These are phyloP conservation scores for Gyps fulvus DNA, from an alignment of 2,113 vertebrate species.

Conservation along the genomic window DNA sequence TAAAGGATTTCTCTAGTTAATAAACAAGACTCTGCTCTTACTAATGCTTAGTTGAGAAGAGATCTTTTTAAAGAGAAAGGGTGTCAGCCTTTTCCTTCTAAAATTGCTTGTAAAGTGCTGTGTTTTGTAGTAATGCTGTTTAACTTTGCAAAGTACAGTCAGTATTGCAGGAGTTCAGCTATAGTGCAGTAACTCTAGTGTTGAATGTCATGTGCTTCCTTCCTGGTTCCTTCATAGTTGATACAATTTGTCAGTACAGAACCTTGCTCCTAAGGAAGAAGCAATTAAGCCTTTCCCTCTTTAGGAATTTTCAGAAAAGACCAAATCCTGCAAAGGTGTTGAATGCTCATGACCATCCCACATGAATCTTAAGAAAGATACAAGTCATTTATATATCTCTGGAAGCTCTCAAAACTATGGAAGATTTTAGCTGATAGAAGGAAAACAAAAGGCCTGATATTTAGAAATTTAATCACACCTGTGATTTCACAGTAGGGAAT, in stretches of 20 bases:
- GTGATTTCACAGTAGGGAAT: not conserved
- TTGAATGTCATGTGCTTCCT: not conserved
- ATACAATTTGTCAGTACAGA: not conserved
- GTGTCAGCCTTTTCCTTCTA: not conserved
- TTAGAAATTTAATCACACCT: not conserved
- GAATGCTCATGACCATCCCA: not conserved
- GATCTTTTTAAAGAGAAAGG: not conserved
- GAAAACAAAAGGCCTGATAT: not conserved
- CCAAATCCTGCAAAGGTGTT: not conserved
- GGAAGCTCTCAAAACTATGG: not conserved
- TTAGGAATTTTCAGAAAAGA: not conserved
- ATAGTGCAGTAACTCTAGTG: not conserved
- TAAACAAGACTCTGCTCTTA: not conserved
- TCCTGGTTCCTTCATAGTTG: not conserved
- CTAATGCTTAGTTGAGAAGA: not conserved
- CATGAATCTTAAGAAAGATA: not conserved
- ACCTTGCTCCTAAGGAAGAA: not conserved
- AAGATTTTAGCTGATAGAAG: not conserved
- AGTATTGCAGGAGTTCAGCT: not conserved
- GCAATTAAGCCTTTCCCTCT: not conserved
- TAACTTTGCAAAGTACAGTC: not conserved
- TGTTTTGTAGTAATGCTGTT: not conserved
- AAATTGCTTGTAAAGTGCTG: not conserved
- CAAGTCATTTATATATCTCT: not conserved
- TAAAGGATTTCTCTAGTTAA: not conserved